Base-by-base conservation (phyloP, 2,113 vertebrate genomes). In the Limnothrissa miodon region DNA sequence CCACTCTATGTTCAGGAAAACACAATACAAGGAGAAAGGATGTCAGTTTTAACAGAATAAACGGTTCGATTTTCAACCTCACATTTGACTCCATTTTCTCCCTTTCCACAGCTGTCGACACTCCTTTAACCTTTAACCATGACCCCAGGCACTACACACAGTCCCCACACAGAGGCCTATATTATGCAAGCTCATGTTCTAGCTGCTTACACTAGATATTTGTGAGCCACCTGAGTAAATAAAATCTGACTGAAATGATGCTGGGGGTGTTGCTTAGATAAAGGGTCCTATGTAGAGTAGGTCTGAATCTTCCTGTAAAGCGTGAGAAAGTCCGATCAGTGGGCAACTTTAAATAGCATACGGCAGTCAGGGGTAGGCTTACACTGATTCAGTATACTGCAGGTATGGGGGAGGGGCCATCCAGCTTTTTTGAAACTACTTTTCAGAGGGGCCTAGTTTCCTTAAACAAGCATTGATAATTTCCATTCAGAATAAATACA, bases 291-390 rank as follows among this genome's bases (percentile, higher is more conserved):
- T 74, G 29, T 74, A n/a, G n/a, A n/a, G 66, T 1, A n/a, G n/a
- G 66, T 13, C 15, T 10, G 33, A 33, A 17, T 33, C 29, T 74
- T 74, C 66, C 66, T 15, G 66, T 74, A 33, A 74, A 36, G n/a
- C 59, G 13, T 36, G 29, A 33, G 66, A 36, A 33, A 74, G 33
- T 13, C 17, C 66, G 29, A 74, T 74, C 66, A 45, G 74, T 45
- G 80, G 53, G 44, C 17, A 11, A 29, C 87, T 88, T 86, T 88
- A 86, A 88, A 88, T 86, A 88, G 87, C 80, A 39, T 29, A 19
- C 56, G 44, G 83, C 79, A 56, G 25, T 66, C 44, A 4, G 29
- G 70, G 66, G 62, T 86, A 84, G 17, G 78, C 82, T 88, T 85
- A 87, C 85, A 87, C 85, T 36, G 80, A 56, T 21, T 66, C 70